These are phyloP conservation scores for Heterodera carotae DNA, from an alignment of 1,140 invertebrate genomes.

Conservation along the genomic window DNA sequence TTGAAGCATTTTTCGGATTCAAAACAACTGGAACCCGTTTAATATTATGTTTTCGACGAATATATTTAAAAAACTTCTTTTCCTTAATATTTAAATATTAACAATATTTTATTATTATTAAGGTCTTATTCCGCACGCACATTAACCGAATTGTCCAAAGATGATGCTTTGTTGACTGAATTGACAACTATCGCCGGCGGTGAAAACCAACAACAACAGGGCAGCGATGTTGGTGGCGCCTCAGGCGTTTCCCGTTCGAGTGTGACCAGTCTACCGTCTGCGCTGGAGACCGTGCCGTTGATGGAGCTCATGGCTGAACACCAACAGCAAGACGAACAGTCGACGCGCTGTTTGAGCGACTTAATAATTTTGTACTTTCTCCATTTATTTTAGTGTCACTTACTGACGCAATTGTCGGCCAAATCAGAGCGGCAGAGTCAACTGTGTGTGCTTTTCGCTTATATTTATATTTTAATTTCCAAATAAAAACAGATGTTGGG, in stretches of 20 bases:
- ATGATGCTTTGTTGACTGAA: neutral
- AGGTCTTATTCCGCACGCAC: constrained; percentile 61
- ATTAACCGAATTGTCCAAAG: constrained; percentile 35
- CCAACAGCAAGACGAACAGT: neutral
- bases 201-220: neutral
- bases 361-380: neutral
- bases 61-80: no score
- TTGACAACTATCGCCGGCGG: neutral
- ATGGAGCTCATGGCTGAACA: constrained; percentile 3
- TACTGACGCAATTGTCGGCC: constrained; percentile 20
- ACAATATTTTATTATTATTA: no score
- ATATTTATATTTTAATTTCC: neutral
- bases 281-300: constrained; percentile 9
- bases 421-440: constrained; percentile 19
- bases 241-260: constrained; percentile 19
- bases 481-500: neutral
- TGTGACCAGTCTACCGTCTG: neutral
- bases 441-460: neutral
- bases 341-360: constrained; percentile 4
- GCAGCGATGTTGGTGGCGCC: constrained; percentile 19
- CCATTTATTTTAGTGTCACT: constrained; percentile 11
- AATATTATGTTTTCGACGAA: no score
- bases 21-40: no score
- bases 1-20: no score
- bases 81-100: no score